phyloP scores from a whole-genome alignment of 2,113 vertebrate species.

The Pycnonotus jocosus region DNA sequence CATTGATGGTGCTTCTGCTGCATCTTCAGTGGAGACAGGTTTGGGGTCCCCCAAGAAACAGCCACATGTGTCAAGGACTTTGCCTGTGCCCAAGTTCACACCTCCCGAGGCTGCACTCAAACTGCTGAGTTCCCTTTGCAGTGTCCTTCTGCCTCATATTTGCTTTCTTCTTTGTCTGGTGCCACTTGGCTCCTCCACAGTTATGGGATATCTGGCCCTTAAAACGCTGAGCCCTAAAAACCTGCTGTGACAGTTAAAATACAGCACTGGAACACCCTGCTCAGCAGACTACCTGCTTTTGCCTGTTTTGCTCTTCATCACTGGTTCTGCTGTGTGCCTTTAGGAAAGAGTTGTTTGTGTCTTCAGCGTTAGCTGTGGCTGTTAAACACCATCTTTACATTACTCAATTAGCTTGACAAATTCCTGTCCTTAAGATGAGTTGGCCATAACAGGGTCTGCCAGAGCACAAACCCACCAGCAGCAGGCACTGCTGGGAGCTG shows the following conservation, averaged over 20 bases:
- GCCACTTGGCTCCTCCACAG: not conserved
- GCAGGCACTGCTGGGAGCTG: not conserved
- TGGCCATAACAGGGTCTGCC: rapidly evolving
- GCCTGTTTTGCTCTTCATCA: not conserved
- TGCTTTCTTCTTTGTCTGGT: not conserved
- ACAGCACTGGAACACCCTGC: not conserved
- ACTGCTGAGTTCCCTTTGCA: rapidly evolving
- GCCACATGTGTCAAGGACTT: not conserved
- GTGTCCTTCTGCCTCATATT: rapidly evolving
- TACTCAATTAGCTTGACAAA: not conserved
- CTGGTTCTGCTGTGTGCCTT: rapidly evolving
- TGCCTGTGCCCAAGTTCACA: not conserved
- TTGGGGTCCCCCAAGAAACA: not conserved
- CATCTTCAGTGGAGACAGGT: not conserved
- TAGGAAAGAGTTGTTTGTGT: not conserved
- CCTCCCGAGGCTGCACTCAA: not conserved
- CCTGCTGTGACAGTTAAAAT: not conserved
- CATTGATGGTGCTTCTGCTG: not conserved
- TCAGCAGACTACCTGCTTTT: not conserved
- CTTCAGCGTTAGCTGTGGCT: not conserved
- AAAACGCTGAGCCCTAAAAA: not conserved
- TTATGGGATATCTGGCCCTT: not conserved
- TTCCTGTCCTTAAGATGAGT: not conserved
- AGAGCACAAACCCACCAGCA: not conserved
- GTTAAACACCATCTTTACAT: not conserved